Conservation (phyloP, 35 echinoderm and acorn worm genomes). For the Amphiura filiformis region DNA sequence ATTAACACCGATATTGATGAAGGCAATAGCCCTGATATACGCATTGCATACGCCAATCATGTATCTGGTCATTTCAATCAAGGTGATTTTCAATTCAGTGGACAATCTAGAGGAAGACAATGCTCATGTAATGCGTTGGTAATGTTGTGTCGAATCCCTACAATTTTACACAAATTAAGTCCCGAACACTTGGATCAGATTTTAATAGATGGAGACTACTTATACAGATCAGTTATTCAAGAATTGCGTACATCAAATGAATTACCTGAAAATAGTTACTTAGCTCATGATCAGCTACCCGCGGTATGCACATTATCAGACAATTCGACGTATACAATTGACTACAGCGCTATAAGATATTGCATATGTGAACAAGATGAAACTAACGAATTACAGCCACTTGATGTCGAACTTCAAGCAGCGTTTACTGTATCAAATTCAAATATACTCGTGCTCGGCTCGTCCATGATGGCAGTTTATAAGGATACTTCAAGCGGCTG, state of each 20-base stretch:
- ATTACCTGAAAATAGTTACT: neutral
- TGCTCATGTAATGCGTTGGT: conserved; percentile 18
- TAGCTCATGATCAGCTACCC: neutral
- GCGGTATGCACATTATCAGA: neutral
- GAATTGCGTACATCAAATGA: neutral
- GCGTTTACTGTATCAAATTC: conserved; percentile 3
- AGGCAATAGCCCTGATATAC: neutral
- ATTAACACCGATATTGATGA: neutral
- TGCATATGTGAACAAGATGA: neutral
- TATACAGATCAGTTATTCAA: neutral
- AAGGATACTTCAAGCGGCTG: neutral
- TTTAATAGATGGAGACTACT: neutral
- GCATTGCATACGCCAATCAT: neutral
- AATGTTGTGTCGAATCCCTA: neutral
- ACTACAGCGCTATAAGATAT: neutral
- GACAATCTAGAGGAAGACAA: neutral
- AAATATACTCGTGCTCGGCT: neutral
- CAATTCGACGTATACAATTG: neutral
- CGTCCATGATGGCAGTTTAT: conserved; percentile 13
- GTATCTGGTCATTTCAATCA: neutral
- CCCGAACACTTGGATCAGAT: conserved; percentile 9
- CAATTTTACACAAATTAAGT: neutral
- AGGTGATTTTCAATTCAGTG: conserved; percentile 14
- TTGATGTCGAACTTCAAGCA: neutral
- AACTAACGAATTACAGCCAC: neutral